Evolutionary conservation across 2,113 vertebrate species (phyloP).

Genomic region (Orthonyx spaldingii): DNA sequence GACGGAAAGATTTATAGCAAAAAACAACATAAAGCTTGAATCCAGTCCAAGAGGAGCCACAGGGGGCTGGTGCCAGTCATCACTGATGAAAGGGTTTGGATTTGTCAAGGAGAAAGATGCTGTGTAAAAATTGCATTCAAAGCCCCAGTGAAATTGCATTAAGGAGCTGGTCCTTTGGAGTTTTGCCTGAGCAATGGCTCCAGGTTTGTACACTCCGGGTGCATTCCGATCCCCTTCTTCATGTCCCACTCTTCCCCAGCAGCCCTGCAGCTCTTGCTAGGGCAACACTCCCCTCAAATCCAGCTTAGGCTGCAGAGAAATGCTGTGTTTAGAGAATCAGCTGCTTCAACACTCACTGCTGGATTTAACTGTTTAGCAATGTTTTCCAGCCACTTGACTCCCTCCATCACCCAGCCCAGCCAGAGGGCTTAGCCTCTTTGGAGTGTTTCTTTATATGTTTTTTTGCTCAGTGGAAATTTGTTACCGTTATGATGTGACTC

Average conservation of each 20-base stretch:
- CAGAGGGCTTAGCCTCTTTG: not conserved
- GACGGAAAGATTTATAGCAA: conserved; percentile 45
- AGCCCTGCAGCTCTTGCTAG: not conserved
- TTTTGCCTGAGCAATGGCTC: not conserved
- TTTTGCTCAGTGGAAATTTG: not conserved
- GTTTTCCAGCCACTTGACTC: conserved; percentile 35
- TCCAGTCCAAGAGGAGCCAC: conserved; percentile 38
- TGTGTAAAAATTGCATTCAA: conserved; percentile 30
- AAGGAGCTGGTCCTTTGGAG: not conserved
- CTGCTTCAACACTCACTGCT: not conserved
- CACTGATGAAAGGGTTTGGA: conserved; percentile 45
- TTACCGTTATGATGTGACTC: not conserved
- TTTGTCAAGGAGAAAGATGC: conserved; percentile 50
- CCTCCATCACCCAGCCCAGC: not conserved
- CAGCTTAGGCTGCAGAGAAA: not conserved
- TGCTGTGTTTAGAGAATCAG: not conserved
- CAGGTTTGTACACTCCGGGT: not conserved
- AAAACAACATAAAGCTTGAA: conserved; percentile 53
- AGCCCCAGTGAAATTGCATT: not conserved
- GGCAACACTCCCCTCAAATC: not conserved
- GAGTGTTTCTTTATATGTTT: not conserved
- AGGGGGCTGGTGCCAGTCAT: conserved; percentile 66
- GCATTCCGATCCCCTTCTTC: not conserved
- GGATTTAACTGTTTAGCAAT: conserved; percentile 17
- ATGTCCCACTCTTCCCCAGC: not conserved